Conservation (phyloP, 2,888 invertebrate genomes). For the Pogonocherus hispidulus region DNA sequence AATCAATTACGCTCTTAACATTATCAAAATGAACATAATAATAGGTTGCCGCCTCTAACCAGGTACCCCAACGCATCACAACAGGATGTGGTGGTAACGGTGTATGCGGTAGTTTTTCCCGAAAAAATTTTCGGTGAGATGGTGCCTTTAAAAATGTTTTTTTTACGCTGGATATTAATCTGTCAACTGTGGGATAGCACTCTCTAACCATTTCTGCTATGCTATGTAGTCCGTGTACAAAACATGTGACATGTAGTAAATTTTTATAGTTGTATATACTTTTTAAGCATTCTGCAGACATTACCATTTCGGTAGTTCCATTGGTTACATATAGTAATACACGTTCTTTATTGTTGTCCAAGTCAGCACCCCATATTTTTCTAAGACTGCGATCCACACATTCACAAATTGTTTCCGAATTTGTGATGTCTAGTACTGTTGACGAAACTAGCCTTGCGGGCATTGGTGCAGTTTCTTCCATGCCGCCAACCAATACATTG, state of each 20-base stretch:
- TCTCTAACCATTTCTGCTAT: not conserved
- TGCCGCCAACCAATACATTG: not conserved
- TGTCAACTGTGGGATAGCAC: not conserved
- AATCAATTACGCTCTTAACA: not conserved
- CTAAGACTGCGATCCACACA: not conserved
- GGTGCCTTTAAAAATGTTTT: constrained; percentile 4
- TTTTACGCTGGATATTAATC: not conserved
- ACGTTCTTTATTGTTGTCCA: not conserved
- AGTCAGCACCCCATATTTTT: not conserved
- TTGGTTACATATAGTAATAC: not conserved
- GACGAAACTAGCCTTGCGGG: not conserved
- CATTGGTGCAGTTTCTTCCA: not conserved
- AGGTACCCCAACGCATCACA: not conserved
- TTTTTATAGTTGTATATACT: not conserved
- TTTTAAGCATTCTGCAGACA: not conserved
- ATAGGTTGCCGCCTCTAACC: not conserved
- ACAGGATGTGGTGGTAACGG: constrained; percentile 9
- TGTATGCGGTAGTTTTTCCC: not conserved
- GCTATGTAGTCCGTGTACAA: not conserved
- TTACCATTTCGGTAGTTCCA: not conserved
- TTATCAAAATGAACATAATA: not conserved
- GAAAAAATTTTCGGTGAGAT: not conserved
- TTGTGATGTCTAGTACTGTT: not conserved
- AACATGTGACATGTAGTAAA: not conserved
- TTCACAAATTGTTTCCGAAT: not conserved